A percentile compares a stretch with the other conserved stretches of the same genome.
These are phyloP conservation scores for Tapirus terrestris DNA, from an alignment of 2,113 vertebrate species.

Conservation along the genomic window DNA sequence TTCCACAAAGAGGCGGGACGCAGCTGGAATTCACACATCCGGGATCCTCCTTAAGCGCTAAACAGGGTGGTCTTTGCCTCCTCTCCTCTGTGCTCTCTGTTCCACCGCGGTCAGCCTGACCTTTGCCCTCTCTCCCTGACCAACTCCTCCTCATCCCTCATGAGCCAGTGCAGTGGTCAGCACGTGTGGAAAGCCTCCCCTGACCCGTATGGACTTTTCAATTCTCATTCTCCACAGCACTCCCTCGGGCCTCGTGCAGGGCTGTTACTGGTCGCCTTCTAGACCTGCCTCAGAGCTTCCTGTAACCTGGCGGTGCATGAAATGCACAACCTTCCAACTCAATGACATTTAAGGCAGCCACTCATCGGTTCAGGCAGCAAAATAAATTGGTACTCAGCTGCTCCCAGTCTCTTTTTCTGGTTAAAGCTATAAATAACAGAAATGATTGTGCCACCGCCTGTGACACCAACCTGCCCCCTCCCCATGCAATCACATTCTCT, in stretches of 20 bases:
- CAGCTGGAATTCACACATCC: not conserved
- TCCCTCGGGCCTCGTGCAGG: not conserved
- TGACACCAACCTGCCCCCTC: conserved; percentile 43
- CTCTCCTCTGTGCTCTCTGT: not conserved
- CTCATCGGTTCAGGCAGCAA: conserved; percentile 67
- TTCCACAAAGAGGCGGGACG: not conserved
- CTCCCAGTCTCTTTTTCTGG: conserved; percentile 73
- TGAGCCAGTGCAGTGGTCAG: not conserved
- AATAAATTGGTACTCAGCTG: conserved; percentile 72
- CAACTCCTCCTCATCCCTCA: not conserved
- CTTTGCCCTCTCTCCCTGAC: not conserved
- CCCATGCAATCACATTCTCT: conserved; percentile 13
- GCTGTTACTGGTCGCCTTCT: conserved; percentile 47
- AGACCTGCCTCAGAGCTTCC: conserved; percentile 65
- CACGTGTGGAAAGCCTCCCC: not conserved
- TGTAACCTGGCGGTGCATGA: conserved; percentile 64
- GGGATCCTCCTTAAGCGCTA: not conserved
- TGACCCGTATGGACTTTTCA: not conserved
- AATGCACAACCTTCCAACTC: conserved; percentile 63
- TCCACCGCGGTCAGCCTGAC: not conserved
- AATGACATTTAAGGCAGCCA: conserved; percentile 76
- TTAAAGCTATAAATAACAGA: conserved; percentile 66
- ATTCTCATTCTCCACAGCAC: not conserved
- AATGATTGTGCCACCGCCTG: conserved; percentile 2
- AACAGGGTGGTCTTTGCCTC: not conserved